Conservation (phyloP, 2,888 invertebrate genomes). For the Auanema sp. region DNA sequence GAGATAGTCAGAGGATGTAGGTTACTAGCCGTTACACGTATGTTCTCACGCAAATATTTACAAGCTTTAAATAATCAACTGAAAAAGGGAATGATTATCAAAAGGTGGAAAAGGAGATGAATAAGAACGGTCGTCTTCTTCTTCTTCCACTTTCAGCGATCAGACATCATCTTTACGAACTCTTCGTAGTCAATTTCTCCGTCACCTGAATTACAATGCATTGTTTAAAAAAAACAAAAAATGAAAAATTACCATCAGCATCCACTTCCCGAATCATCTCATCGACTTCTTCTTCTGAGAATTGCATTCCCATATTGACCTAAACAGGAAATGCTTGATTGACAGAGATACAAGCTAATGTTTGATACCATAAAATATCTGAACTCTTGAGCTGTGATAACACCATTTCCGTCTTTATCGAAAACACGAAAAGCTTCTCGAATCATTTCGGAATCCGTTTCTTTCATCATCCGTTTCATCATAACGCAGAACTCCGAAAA, state of each 20-base stretch:
- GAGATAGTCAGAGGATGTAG: no score
- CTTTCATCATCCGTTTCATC: conserved; percentile 58
- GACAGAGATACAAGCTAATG: neutral
- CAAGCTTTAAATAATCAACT: no score
- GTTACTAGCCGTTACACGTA: no score
- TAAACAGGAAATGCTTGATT: conserved; percentile 10
- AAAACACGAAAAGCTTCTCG: conserved; percentile 63
- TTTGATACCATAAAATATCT: conserved; percentile 54
- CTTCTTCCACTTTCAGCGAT: conserved; percentile 13
- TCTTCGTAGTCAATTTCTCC: conserved; percentile 56
- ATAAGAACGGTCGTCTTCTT: no score
- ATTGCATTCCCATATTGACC: conserved; percentile 64
- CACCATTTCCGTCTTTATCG: conserved; percentile 62
- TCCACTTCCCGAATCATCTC: conserved; percentile 61
- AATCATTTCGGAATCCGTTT: conserved; percentile 62
- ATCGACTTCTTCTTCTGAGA: conserved; percentile 63
- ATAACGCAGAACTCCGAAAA: conserved; percentile 64
- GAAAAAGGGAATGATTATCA: no score
- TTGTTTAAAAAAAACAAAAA: no score
- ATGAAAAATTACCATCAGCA: conserved; percentile 55
- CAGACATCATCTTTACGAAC: conserved; percentile 31
- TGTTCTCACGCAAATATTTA: no score
- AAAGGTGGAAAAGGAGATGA: no score
- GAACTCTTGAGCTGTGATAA: conserved; percentile 61
- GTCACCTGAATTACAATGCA: neutral